These are phyloP conservation scores for Oreochromis spilurus DNA, from an alignment of 2,113 vertebrate genomes.

Conservation along the genomic window DNA sequence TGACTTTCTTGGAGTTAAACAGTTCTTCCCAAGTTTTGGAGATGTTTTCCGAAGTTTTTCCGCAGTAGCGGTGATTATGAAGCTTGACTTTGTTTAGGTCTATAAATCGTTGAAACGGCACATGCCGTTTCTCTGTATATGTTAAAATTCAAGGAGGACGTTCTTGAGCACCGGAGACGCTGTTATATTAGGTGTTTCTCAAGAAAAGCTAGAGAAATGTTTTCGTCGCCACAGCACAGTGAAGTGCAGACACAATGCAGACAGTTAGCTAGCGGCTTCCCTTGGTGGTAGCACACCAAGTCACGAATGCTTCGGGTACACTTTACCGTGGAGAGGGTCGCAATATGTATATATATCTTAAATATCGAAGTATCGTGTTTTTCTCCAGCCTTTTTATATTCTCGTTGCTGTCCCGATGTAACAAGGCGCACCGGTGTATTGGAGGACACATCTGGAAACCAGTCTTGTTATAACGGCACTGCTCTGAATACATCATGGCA, in stretches of 20 bases:
- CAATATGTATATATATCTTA: slow-evolving; percentile 27
- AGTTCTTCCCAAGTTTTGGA: slow-evolving; percentile 28
- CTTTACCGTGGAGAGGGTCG: neutral
- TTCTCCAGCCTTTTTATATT: neutral
- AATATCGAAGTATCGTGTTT: slow-evolving; percentile 6
- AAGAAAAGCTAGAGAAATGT: neutral
- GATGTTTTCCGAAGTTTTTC: neutral
- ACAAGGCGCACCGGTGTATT: neutral
- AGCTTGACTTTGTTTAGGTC: neutral
- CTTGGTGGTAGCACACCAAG: neutral
- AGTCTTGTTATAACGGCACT: neutral
- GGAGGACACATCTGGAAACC: neutral
- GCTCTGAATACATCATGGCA: neutral
- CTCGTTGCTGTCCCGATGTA: neutral
- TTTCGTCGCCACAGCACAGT: neutral
- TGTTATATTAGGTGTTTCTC: neutral
- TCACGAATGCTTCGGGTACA: slow-evolving; percentile 48
- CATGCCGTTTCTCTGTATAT: neutral
- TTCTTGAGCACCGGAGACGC: neutral
- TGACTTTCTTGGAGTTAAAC: neutral
- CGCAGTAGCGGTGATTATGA: neutral
- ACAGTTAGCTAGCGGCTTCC: slow-evolving; percentile 42
- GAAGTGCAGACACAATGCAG: neutral
- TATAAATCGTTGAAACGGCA: neutral
- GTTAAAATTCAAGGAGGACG: neutral